These are phyloP conservation scores for Scaptomyza pallida DNA, from an alignment of 1,140 invertebrate species.

Conservation along the genomic window DNA sequence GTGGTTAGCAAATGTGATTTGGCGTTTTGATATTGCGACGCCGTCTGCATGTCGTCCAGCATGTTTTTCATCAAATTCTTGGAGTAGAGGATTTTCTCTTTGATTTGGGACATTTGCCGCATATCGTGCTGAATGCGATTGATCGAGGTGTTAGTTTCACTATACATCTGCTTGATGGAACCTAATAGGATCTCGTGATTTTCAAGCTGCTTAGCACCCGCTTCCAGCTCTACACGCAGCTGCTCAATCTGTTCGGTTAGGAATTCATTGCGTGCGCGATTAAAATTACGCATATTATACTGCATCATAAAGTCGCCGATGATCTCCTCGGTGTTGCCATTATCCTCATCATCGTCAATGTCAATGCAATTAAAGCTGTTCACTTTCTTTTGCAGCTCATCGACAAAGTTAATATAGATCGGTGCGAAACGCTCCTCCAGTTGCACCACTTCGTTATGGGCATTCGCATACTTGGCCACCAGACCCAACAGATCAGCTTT, in stretches of 20 bases:
- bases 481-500: constrained; percentile 65
- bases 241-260: constrained; percentile 69
- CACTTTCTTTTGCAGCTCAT: constrained; percentile 67
- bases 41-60: constrained; percentile 66
- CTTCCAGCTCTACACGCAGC: constrained; percentile 59
- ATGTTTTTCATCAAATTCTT: constrained; percentile 71
- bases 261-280: constrained; percentile 62
- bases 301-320: constrained; percentile 74
- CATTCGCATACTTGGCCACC: constrained; percentile 54
- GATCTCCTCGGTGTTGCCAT: constrained; percentile 58
- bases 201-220: constrained; percentile 55
- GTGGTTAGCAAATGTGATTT: constrained; percentile 67
- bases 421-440: constrained; percentile 60
- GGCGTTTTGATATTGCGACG: constrained; percentile 43
- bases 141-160: constrained; percentile 64
- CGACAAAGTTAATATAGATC: constrained; percentile 57
- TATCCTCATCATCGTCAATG: constrained; percentile 34
- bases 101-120: constrained; percentile 74
- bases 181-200: constrained; percentile 69
- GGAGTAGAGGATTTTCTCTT: constrained; percentile 77
- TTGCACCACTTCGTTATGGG: constrained; percentile 51
- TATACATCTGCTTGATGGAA: constrained; percentile 72
- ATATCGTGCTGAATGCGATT: constrained; percentile 79
- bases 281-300: constrained; percentile 68
- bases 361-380: constrained; percentile 61